Base-by-base conservation (phyloP, 2,113 vertebrate genomes). In the Ictalurus punctatus region DNA sequence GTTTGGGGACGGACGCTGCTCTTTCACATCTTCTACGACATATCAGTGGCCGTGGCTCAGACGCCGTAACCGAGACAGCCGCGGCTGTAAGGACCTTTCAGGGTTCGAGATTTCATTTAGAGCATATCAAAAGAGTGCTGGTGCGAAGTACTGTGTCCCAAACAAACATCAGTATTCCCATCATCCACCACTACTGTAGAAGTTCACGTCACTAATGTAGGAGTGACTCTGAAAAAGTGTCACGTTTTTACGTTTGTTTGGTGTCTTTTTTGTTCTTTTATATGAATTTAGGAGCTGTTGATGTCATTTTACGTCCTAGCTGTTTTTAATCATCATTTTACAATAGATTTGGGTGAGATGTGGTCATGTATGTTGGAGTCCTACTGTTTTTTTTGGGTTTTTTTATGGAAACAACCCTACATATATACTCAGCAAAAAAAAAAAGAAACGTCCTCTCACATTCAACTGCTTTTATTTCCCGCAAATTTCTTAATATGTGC, bases 91-190 rank as follows among this genome's bases (percentile, higher is more conserved):
- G 67, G 44, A 73, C 65, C 67, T 88, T 73, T 83, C 86, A 71
- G 65, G 86, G 74, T 67, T 80, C 76, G 14, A 52, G n/a, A 79
- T 84, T n/a, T 85, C 12, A 37, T 89, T 89, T 65, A 58, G 54
- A 59, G 54, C 13, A 86, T 86, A 69, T 87, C 48, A 65, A 6
- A 69, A 9, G n/a, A 30, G 58, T 52, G 19, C 67, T 88, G 71
- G 58, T 88, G 54, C 37, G 9, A 65, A 59, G 34, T 79, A 86
- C 85, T 63, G 58, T 88, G 65, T 88, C 67, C 12, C 21, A 14
- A 34, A 40, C 44, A 48, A 56, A 74, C 44, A 74, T 74, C 65
- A 88, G 74, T 65, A 54, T 83, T 88, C 56, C 25, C 56, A 84
- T 40, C 71, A 44, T 27, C 25, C 79, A 25, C 58, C 56, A 61